Evolutionary conservation across 2,113 vertebrate genomes (phyloP).

Genomic region (Oreochromis spilurus): DNA sequence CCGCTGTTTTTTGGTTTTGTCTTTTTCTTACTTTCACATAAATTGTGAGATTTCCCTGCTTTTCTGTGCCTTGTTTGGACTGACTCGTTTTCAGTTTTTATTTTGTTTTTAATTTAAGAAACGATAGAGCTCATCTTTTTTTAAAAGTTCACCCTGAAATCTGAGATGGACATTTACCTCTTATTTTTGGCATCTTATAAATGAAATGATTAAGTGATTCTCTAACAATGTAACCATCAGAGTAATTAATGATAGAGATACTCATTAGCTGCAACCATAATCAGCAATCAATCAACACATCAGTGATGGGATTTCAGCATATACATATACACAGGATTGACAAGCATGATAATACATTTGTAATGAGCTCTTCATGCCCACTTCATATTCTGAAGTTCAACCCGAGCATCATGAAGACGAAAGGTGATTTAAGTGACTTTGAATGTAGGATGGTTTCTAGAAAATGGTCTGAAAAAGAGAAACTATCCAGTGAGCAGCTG

Average conservation of each 20-base stretch:
- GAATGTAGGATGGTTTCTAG: background rate
- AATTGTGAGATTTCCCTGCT: background rate
- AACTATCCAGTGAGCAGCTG: background rate
- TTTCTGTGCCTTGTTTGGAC: background rate
- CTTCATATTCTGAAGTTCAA: background rate
- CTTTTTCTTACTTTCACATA: background rate
- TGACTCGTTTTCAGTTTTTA: background rate
- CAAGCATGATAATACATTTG: background rate
- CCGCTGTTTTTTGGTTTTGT: background rate
- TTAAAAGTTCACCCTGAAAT: background rate
- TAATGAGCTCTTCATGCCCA: background rate
- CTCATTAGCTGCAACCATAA: background rate
- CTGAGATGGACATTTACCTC: background rate
- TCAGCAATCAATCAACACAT: background rate
- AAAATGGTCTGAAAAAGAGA: background rate
- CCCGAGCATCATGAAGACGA: background rate
- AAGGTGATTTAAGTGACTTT: background rate
- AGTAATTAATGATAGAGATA: background rate
- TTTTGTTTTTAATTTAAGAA: background rate
- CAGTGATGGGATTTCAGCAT: background rate
- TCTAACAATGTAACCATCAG: background rate
- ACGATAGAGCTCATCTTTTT: background rate
- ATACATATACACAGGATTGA: background rate
- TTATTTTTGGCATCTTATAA: background rate
- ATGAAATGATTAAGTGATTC: background rate